Conservation (phyloP, 2,888 invertebrate genomes). For the Amaurobius ferox region DNA sequence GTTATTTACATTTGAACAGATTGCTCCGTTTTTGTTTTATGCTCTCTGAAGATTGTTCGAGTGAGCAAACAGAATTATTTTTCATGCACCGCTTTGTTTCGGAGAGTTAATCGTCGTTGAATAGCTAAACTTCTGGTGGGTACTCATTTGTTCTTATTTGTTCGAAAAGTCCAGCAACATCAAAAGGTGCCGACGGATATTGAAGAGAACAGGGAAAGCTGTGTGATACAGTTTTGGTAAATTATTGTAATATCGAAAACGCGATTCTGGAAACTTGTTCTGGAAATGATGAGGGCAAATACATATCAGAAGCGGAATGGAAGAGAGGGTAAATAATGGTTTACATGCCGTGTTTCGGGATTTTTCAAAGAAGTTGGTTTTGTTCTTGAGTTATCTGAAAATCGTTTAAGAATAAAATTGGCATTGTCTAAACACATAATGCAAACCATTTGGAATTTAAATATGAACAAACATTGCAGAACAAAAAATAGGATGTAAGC, state of each 20-base stretch:
- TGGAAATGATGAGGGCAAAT: not conserved
- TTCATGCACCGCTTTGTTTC: conserved; percentile 14
- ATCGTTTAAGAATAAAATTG: no score
- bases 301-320: not conserved
- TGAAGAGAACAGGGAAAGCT: not conserved
- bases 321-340: no score
- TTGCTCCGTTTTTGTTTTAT: conserved; percentile 38
- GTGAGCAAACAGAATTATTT: conserved; percentile 32
- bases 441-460: no score
- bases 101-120: not conserved
- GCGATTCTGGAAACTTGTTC: not conserved
- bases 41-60: conserved; percentile 14
- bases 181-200: not conserved
- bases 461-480: no score
- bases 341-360: no score
- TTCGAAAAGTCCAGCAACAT: not conserved
- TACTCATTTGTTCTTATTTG: not conserved
- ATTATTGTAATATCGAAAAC: not conserved
- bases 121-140: conserved; percentile 14
- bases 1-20: conserved; percentile 60
- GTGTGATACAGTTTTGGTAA: not conserved
- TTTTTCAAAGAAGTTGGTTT: no score
- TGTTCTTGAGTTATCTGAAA: no score
- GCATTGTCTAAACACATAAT: no score
- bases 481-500: no score